Conservation (phyloP, 1,140 invertebrate genomes). For the Phenacoccus solenopsis region DNA sequence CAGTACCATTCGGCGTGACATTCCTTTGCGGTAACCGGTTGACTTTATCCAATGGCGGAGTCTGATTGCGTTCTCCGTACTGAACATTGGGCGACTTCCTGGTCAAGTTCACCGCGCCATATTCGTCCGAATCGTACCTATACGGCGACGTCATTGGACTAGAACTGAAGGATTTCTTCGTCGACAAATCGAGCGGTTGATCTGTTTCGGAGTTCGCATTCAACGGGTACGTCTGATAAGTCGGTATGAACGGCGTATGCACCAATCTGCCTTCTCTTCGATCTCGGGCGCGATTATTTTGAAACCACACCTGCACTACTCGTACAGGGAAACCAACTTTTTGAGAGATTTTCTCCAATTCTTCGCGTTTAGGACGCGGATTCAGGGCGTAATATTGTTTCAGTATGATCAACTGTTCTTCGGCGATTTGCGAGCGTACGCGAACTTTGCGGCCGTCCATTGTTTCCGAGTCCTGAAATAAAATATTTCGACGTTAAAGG, state of each 20-base stretch:
- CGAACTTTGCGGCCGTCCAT: constrained; percentile 63
- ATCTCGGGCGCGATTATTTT: constrained; percentile 89
- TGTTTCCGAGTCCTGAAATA: constrained; percentile 35
- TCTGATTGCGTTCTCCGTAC: constrained; percentile 33
- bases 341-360: constrained; percentile 77
- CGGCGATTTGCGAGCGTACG: constrained; percentile 82
- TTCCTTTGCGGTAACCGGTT: constrained; percentile 15
- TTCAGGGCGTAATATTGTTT: constrained; percentile 80
- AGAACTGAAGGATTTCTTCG: constrained; percentile 47
- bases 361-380: constrained; percentile 83
- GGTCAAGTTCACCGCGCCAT: constrained; percentile 29
- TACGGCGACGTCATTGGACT: constrained; percentile 33
- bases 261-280: constrained; percentile 55
- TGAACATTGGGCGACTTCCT: constrained; percentile 25
- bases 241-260: constrained; percentile 37
- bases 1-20: constrained; percentile 21
- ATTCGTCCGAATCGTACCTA: constrained; percentile 29
- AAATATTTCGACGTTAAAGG: not conserved
- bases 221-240: constrained; percentile 18
- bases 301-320: constrained; percentile 96
- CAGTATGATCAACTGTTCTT: constrained; percentile 79
- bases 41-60: constrained; percentile 7
- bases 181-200: constrained; percentile 77
- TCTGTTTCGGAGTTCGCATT: constrained; percentile 36
- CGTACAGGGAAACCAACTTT: constrained; percentile 79